A percentile compares a stretch with the other conserved stretches of the same genome.
Evolutionary conservation across 2,797 vertebrate species (phyloP).

Genomic region (Gymnopithys bicolor): DNA sequence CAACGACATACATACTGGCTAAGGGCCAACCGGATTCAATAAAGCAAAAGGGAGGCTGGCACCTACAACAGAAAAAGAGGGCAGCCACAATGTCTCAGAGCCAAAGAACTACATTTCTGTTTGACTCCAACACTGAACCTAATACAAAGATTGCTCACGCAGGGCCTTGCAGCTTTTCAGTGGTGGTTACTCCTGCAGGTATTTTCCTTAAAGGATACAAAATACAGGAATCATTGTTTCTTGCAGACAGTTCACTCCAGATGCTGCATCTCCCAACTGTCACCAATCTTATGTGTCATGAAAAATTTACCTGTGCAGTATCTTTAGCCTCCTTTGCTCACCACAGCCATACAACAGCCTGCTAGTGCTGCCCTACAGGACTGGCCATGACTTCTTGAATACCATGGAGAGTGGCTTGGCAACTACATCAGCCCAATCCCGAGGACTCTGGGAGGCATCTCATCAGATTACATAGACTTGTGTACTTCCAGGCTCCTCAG

Average conservation of each 20-base stretch:
- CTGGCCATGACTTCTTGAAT: background rate
- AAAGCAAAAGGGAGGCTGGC: slow-evolving; percentile 47
- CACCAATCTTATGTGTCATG: too few species aligned
- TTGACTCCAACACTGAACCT: too few species aligned
- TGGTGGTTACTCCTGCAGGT: too few species aligned
- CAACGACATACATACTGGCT: slow-evolving; percentile 9
- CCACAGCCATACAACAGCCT: background rate
- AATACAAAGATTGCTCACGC: too few species aligned
- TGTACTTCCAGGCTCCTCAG: background rate
- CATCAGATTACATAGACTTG: background rate
- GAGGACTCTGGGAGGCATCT: background rate
- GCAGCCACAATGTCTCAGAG: background rate
- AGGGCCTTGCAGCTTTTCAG: too few species aligned
- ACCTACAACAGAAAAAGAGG: background rate
- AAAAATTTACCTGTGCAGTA: background rate
- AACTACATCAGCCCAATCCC: background rate
- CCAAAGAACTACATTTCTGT: too few species aligned
- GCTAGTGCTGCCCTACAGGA: background rate
- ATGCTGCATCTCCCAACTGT: too few species aligned
- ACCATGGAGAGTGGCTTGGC: background rate
- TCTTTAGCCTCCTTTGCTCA: background rate
- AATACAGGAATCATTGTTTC: too few species aligned
- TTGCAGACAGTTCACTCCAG: too few species aligned
- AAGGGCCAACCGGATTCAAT: slow-evolving; percentile 34
- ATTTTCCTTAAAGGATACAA: too few species aligned